These are phyloP conservation scores for Nothoprocta perdicaria DNA, from an alignment of 2,113 vertebrate genomes.

Conservation along the genomic window DNA sequence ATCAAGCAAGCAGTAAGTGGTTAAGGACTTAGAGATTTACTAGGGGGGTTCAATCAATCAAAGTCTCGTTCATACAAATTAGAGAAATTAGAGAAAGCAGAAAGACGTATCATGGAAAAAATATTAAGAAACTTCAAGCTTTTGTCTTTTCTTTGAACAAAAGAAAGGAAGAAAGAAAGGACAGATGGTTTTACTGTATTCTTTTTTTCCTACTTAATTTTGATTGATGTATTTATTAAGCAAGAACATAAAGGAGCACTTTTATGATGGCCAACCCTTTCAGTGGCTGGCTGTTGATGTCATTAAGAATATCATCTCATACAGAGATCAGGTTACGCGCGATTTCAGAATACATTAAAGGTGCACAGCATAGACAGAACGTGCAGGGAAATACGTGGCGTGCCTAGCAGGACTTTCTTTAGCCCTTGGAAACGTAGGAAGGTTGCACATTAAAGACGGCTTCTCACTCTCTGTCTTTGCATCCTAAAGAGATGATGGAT, in stretches of 20 bases:
- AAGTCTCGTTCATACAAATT: slow-evolving; percentile 56
- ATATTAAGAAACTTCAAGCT: slow-evolving; percentile 39
- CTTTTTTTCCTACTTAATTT: slow-evolving; percentile 48
- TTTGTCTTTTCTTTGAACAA: slow-evolving; percentile 52
- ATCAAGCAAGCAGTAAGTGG: slow-evolving; percentile 70
- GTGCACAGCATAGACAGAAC: background rate
- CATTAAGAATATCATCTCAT: slow-evolving; percentile 27
- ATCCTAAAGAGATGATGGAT: background rate
- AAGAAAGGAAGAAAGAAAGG: slow-evolving; percentile 44
- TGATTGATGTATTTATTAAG: slow-evolving; percentile 50
- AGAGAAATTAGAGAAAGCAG: slow-evolving; percentile 56
- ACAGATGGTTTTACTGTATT: slow-evolving; percentile 45
- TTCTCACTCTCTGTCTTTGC: background rate
- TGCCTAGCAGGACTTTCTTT: background rate
- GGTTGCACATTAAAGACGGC: background rate
- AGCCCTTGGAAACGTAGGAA: background rate
- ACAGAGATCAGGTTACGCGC: background rate
- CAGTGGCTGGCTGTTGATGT: slow-evolving; percentile 46
- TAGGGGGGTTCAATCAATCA: slow-evolving; percentile 70
- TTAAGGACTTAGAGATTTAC: slow-evolving; percentile 76
- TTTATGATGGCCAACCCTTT: slow-evolving; percentile 29
- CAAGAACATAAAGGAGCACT: slow-evolving; percentile 31
- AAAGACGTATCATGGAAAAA: slow-evolving; percentile 22
- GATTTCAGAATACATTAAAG: slow-evolving; percentile 23
- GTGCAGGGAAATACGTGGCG: background rate